Evolutionary conservation across 1,140 invertebrate species (phyloP).

Genomic region (Nylanderia fulva): DNA sequence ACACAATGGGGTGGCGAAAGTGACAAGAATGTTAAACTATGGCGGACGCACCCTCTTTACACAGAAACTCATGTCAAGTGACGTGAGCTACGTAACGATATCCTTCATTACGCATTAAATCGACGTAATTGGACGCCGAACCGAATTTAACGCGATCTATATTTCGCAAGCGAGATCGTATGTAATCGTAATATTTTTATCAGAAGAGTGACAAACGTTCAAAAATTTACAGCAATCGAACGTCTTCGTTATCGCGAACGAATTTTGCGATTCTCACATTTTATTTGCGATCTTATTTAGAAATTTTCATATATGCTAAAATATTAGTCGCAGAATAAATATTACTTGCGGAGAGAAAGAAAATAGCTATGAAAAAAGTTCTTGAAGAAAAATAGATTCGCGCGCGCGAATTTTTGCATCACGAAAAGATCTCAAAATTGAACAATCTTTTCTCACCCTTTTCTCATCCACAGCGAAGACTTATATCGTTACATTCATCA

Average conservation of each 20-base stretch:
- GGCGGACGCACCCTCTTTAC: background rate
- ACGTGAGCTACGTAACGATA: background rate
- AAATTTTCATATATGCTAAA: background rate
- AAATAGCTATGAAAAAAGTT: background rate
- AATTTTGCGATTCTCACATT: background rate
- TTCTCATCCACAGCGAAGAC: background rate
- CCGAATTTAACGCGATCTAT: slow-evolving; percentile 18
- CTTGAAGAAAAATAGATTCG: background rate
- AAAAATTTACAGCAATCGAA: background rate
- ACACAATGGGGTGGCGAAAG: background rate
- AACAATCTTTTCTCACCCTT: background rate
- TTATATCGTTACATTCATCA: background rate
- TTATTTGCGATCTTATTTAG: background rate
- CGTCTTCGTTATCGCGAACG: background rate
- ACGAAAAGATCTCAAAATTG: background rate
- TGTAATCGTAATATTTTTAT: too few species aligned
- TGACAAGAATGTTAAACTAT: slow-evolving; percentile 9
- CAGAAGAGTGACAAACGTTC: background rate
- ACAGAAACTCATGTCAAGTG: background rate
- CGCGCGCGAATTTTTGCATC: background rate
- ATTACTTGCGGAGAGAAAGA: background rate
- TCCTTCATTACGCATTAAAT: slow-evolving; percentile 4
- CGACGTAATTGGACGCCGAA: slow-evolving; percentile 3
- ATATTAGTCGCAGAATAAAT: background rate
- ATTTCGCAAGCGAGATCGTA: background rate